phyloP scores from a whole-genome alignment of 1,140 invertebrate genomes.

The Tribolium madens region DNA sequence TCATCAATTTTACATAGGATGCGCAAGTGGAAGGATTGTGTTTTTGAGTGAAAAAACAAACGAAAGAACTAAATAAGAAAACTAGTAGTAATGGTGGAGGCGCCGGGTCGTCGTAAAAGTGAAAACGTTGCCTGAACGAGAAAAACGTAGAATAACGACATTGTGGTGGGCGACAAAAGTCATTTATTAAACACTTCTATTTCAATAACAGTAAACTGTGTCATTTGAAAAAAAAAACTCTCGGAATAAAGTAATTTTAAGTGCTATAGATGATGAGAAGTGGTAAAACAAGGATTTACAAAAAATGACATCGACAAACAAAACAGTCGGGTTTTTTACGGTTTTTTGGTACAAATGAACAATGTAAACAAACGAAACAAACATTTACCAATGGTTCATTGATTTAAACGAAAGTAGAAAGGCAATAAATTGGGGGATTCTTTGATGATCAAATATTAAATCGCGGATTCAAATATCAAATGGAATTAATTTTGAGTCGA shows the following conservation, averaged over 20 bases:
- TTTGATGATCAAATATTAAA: slow-evolving; percentile 42
- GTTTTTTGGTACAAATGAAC: background rate
- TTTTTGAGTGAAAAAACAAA: slow-evolving; percentile 3
- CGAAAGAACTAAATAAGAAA: slow-evolving; percentile 14
- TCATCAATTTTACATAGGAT: slow-evolving; percentile 12
- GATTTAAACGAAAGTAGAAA: slow-evolving; percentile 10
- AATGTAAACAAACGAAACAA: slow-evolving; percentile 16
- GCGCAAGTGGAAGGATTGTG: background rate
- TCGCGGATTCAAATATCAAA: slow-evolving; percentile 29
- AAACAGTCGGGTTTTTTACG: no score
- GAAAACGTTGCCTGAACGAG: slow-evolving; percentile 6
- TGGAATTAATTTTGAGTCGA: slow-evolving; percentile 17
- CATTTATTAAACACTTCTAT: slow-evolving; percentile 30
- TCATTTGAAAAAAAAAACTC: background rate
- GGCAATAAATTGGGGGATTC: slow-evolving; percentile 38
- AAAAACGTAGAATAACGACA: slow-evolving; percentile 2
- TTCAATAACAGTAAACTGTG: background rate
- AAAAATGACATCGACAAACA: background rate
- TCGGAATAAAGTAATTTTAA: background rate
- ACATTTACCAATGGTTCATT: slow-evolving; percentile 18
- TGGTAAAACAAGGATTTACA: no score
- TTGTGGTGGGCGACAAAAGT: slow-evolving; percentile 29
- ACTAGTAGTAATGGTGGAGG: slow-evolving; percentile 40
- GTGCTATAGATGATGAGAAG: no score
- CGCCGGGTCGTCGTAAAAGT: slow-evolving; percentile 39